Conservation (phyloP, 2,797 vertebrate genomes). For the Pitangus sulphuratus region DNA sequence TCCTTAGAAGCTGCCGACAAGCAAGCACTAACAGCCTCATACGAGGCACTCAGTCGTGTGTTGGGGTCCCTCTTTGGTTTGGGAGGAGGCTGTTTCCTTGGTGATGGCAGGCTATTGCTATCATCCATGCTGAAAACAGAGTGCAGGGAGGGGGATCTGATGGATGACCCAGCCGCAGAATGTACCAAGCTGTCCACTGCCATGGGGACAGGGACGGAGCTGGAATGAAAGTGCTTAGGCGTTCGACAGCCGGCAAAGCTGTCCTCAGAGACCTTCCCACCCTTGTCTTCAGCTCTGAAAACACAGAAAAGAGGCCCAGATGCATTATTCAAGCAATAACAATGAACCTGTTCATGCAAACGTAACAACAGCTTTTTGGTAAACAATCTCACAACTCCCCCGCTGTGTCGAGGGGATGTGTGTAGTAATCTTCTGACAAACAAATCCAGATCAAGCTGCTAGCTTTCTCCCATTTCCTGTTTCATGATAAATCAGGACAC, state of each 20-base stretch:
- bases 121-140: conserved; percentile 84
- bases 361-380: conserved; percentile 54
- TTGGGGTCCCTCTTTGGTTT: conserved; percentile 97
- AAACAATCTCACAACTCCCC: conserved; percentile 57
- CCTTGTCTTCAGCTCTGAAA: conserved; percentile 84
- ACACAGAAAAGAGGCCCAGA: conserved; percentile 54
- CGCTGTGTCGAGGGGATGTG: not conserved
- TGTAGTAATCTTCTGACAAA: conserved; percentile 27
- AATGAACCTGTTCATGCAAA: conserved; percentile 61
- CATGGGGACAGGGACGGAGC: conserved; percentile 82
- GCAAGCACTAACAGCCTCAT: conserved; percentile 93
- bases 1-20: conserved; percentile 88
- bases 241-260: conserved; percentile 72
- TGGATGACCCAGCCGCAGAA: conserved; percentile 75
- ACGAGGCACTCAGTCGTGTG: conserved; percentile 94
- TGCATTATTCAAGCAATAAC: conserved; percentile 55
- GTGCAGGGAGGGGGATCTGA: conserved; percentile 86
- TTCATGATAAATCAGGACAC: conserved; percentile 24
- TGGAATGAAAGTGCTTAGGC: conserved; percentile 83
- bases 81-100: conserved; percentile 96
- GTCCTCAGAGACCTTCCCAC: conserved; percentile 78
- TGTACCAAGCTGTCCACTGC: conserved; percentile 83
- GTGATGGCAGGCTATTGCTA: conserved; percentile 82
- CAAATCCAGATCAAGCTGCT: conserved; percentile 41
- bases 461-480: conserved; percentile 40